phyloP scores from a whole-genome alignment of 2,797 vertebrate species.

The Dipus sagitta region DNA sequence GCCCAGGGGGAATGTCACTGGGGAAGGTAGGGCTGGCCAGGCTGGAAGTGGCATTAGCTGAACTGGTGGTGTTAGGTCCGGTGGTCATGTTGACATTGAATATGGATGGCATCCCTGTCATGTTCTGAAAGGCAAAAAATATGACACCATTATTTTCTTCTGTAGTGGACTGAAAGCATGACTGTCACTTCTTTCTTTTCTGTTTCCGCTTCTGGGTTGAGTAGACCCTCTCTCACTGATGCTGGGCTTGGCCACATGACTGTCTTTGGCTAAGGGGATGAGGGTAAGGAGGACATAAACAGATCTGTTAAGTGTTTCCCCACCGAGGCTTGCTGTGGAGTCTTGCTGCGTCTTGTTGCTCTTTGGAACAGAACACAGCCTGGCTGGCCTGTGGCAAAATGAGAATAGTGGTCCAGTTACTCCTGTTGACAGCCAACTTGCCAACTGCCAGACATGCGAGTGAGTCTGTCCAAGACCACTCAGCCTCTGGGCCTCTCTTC shows the following conservation, averaged over 20 bases:
- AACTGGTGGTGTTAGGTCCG: not conserved
- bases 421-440: not conserved
- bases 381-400: not conserved
- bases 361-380: not conserved
- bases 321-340: not conserved
- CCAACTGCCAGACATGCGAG: not conserved
- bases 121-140: conserved; percentile 65
- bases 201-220: not conserved
- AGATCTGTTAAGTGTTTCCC: not conserved
- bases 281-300: not conserved
- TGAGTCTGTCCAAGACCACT: not conserved
- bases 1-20: not conserved
- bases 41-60: not conserved
- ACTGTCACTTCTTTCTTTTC: not conserved
- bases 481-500: not conserved
- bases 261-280: not conserved
- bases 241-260: not conserved
- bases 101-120: not conserved
- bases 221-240: not conserved
- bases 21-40: not conserved
- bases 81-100: not conserved
- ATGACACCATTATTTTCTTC: not conserved
- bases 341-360: not conserved
- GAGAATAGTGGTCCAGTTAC: not conserved
- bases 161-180: not conserved